These are phyloP conservation scores for Lepidochrysops patricia DNA, from an alignment of 2,888 invertebrate species.

Conservation along the genomic window DNA sequence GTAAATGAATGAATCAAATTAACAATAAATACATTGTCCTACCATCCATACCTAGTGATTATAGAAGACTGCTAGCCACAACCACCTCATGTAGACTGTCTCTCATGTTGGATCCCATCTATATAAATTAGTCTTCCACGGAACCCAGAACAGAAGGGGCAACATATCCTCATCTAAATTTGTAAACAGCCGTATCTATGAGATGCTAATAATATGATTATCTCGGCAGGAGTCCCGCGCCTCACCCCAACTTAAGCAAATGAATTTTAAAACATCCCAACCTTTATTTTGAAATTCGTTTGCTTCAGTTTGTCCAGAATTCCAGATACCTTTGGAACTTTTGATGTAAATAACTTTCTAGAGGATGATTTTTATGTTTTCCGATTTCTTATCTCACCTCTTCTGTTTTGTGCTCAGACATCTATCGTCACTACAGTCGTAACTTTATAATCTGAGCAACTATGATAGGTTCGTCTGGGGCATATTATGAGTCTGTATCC, in stretches of 20 bases:
- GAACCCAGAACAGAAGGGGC: not conserved
- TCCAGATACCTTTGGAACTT: slow-evolving; percentile 21
- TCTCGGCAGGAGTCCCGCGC: slow-evolving; percentile 29
- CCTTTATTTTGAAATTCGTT: slow-evolving; percentile 28
- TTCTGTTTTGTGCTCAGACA: not conserved
- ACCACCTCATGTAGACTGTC: not conserved
- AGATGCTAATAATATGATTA: slow-evolving; percentile 27
- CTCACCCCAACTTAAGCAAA: slow-evolving; percentile 19
- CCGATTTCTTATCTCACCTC: not conserved
- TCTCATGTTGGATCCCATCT: not conserved
- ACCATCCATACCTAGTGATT: too few species aligned
- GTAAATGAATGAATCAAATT: too few species aligned
- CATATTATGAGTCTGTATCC: too few species aligned
- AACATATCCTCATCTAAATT: not conserved
- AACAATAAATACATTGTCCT: too few species aligned
- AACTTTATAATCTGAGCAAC: too few species aligned
- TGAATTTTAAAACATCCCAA: slow-evolving; percentile 19
- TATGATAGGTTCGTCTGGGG: too few species aligned
- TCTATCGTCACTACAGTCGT: too few species aligned
- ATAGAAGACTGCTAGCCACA: not conserved
- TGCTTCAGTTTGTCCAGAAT: slow-evolving; percentile 24
- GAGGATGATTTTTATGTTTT: slow-evolving; percentile 10
- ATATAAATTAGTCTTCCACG: not conserved
- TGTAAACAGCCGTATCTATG: slow-evolving; percentile 4
- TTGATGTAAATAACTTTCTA: slow-evolving; percentile 25